Percentiles rank a stretch among this genome's conserved stretches.
Evolutionary conservation across 2,888 invertebrate genomes (phyloP).

Genomic region (Mythimna ferrago): DNA sequence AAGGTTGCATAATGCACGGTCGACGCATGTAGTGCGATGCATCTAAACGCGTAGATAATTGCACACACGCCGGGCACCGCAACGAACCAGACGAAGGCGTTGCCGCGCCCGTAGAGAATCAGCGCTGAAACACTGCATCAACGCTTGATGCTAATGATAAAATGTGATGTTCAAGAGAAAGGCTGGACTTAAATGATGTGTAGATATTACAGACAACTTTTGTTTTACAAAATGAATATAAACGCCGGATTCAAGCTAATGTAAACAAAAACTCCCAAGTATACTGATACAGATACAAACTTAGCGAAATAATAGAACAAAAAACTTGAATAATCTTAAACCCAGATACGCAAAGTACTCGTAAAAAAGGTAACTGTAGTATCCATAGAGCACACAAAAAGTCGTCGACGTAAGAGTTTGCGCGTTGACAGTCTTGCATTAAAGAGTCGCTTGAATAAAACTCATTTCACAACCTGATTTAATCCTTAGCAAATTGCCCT

Average conservation of each 20-base stretch:
- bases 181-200: slow-evolving; percentile 11
- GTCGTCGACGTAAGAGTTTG: slow-evolving; percentile 32
- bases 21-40: slow-evolving; percentile 54
- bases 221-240: neutral
- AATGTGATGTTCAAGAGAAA: slow-evolving; percentile 61
- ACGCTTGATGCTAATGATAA: slow-evolving; percentile 70
- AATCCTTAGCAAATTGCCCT: slow-evolving; percentile 76
- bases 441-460: slow-evolving; percentile 51
- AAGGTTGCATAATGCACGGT: slow-evolving; percentile 17
- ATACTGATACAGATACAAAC: slow-evolving; percentile 35
- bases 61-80: slow-evolving; percentile 63
- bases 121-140: slow-evolving; percentile 67
- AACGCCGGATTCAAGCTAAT: neutral
- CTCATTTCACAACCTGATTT: slow-evolving; percentile 69
- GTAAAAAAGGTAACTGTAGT: slow-evolving; percentile 58
- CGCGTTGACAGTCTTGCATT: slow-evolving; percentile 52
- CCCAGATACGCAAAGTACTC: slow-evolving; percentile 30
- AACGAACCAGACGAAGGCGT: slow-evolving; percentile 67
- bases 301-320: slow-evolving; percentile 9
- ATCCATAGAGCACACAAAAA: slow-evolving; percentile 60
- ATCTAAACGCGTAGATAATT: slow-evolving; percentile 77
- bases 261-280: slow-evolving; percentile 5
- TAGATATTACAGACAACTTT: slow-evolving; percentile 17
- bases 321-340: slow-evolving; percentile 44
- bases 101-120: slow-evolving; percentile 72